Percentiles rank a stretch among this genome's conserved stretches.
These are phyloP conservation scores for Leptobrachium leishanense DNA, from an alignment of 2,113 vertebrate species.

Conservation along the genomic window DNA sequence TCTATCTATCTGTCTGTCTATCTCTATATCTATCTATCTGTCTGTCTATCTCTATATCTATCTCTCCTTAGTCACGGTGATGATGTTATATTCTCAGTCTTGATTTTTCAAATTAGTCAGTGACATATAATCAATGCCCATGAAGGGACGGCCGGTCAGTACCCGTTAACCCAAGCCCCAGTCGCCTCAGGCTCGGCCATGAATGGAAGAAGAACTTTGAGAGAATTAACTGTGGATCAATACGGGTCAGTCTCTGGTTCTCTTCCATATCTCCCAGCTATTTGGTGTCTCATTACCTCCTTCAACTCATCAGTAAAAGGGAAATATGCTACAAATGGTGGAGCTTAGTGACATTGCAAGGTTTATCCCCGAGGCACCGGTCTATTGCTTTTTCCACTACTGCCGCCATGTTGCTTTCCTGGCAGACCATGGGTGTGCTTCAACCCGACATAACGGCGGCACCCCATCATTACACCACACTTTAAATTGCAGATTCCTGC, in stretches of 20 bases:
- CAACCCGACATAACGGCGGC: no score
- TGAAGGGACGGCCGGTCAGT: neutral
- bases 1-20: no score
- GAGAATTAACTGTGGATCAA: constrained; percentile 11
- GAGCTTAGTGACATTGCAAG: no score
- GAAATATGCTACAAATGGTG: neutral
- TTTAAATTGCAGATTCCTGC: no score
- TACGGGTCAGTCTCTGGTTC: neutral
- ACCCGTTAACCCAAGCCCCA: neutral
- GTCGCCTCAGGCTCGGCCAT: constrained; percentile 12
- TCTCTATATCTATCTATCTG: no score
- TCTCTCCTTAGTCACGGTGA: neutral
- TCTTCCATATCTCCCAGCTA: neutral
- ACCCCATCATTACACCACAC: no score
- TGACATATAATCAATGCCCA: constrained; percentile 27
- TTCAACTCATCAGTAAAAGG: neutral
- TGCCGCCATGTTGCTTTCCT: no score
- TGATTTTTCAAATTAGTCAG: constrained; percentile 11
- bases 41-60: no score
- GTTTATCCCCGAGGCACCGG: no score
- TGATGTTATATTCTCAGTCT: neutral
- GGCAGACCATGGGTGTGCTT: no score
- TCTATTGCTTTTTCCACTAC: no score
- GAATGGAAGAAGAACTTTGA: neutral
- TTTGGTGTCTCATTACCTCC: neutral